Percentiles rank a stretch among this genome's conserved stretches.
Conservation (phyloP, 2,113 vertebrate genomes). For the Phocoena sinus region DNA sequence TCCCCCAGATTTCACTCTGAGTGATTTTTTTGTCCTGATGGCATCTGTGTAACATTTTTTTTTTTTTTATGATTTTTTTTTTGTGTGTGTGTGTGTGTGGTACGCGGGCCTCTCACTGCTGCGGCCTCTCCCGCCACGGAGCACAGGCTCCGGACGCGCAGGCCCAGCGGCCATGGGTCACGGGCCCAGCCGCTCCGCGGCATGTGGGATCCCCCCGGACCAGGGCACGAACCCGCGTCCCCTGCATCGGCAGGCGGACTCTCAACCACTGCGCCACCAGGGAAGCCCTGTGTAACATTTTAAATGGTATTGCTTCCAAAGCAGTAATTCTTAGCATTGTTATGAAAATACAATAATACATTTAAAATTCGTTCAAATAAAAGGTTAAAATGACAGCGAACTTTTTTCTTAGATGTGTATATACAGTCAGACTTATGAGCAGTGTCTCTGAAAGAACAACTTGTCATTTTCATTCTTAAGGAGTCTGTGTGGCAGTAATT, state of each 20-base stretch:
- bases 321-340: not conserved
- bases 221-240: too few species aligned
- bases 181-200: too few species aligned
- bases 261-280: too few species aligned
- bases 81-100: too few species aligned
- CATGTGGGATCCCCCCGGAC: too few species aligned
- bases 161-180: too few species aligned
- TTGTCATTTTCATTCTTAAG: not conserved
- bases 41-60: not conserved
- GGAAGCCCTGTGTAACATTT: not conserved
- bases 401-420: accelerated
- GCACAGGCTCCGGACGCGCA: too few species aligned
- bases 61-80: too few species aligned
- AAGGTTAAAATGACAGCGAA: not conserved
- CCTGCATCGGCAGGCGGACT: too few species aligned
- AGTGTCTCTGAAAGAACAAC: not conserved
- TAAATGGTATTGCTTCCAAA: not conserved
- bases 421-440: not conserved
- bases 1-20: not conserved
- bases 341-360: not conserved
- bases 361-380: not conserved
- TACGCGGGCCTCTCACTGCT: too few species aligned
- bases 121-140: too few species aligned
- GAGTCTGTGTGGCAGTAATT: not conserved
- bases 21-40: not conserved